A percentile compares a stretch with the other conserved stretches of the same genome.
Conservation (phyloP, 2,113 vertebrate species). For the Xiphophorus maculatus region DNA sequence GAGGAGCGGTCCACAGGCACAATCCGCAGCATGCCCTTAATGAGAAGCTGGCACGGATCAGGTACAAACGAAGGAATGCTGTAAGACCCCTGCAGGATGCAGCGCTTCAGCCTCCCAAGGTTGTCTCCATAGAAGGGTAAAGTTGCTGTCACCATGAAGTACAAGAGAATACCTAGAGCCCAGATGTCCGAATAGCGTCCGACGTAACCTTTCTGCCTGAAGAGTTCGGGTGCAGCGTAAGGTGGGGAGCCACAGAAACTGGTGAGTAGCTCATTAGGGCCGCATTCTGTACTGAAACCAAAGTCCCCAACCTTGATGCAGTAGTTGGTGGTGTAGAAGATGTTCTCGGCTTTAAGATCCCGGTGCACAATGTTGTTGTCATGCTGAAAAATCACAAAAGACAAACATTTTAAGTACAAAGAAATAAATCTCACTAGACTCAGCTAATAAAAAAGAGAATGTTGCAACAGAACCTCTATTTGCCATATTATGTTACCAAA, state of each 20-base stretch:
- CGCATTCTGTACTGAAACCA: slow-evolving; percentile 76
- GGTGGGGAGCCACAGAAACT: slow-evolving; percentile 82
- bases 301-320: slow-evolving; percentile 84
- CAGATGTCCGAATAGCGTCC: slow-evolving; percentile 79
- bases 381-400: slow-evolving; percentile 70
- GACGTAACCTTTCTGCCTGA: slow-evolving; percentile 75
- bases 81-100: slow-evolving; percentile 79
- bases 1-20: slow-evolving; percentile 74
- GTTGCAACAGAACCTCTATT: background rate
- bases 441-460: background rate
- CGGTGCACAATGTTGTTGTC: slow-evolving; percentile 81
- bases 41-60: slow-evolving; percentile 69
- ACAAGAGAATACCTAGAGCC: slow-evolving; percentile 83
- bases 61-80: slow-evolving; percentile 75
- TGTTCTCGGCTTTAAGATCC: slow-evolving; percentile 83
- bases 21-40: slow-evolving; percentile 76
- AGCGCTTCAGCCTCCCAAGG: slow-evolving; percentile 74
- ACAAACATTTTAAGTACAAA: background rate
- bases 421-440: background rate
- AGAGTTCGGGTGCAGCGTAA: slow-evolving; percentile 82
- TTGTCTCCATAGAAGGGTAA: slow-evolving; percentile 79
- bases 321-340: slow-evolving; percentile 81
- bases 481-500: background rate
- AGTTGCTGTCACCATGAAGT: slow-evolving; percentile 79
- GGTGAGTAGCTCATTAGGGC: slow-evolving; percentile 67